These are phyloP conservation scores for Phalacrocorax aristotelis DNA, from an alignment of 2,113 vertebrate genomes.

Conservation along the genomic window DNA sequence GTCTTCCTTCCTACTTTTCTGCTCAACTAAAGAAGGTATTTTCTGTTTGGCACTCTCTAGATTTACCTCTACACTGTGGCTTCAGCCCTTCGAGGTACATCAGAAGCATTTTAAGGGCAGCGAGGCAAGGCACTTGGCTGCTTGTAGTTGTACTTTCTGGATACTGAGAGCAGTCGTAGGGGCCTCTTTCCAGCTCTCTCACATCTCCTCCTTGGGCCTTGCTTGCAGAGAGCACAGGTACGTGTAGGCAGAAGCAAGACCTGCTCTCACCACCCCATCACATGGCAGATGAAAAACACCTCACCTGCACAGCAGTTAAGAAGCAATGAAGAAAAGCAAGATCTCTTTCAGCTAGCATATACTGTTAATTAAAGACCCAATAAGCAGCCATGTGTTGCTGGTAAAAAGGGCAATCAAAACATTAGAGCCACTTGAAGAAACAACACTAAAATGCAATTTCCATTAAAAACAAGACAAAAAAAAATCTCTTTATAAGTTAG, in stretches of 20 bases:
- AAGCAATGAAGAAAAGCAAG: not conserved
- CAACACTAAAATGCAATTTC: not conserved
- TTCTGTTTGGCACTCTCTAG: not conserved
- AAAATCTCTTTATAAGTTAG: not conserved
- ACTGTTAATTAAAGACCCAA: not conserved
- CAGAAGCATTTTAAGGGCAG: rapidly evolving
- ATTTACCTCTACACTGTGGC: not conserved
- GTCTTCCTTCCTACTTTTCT: not conserved
- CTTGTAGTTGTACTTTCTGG: not conserved
- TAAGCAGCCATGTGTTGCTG: not conserved
- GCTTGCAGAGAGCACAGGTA: rapidly evolving
- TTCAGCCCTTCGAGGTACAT: not conserved
- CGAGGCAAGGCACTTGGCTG: rapidly evolving
- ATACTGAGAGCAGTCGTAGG: rapidly evolving
- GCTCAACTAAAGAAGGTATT: not conserved
- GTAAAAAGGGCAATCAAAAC: not conserved
- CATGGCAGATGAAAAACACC: rapidly evolving
- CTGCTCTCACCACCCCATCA: not conserved
- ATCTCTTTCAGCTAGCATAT: not conserved
- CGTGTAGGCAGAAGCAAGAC: rapidly evolving
- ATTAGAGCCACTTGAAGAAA: not conserved
- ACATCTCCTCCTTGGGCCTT: rapidly evolving
- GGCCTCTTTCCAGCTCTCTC: rapidly evolving
- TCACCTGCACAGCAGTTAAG: not conserved
- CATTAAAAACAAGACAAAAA: not conserved